Conservation (phyloP, 2,797 vertebrate genomes). For the Parauchenoglanis ngamensis region DNA sequence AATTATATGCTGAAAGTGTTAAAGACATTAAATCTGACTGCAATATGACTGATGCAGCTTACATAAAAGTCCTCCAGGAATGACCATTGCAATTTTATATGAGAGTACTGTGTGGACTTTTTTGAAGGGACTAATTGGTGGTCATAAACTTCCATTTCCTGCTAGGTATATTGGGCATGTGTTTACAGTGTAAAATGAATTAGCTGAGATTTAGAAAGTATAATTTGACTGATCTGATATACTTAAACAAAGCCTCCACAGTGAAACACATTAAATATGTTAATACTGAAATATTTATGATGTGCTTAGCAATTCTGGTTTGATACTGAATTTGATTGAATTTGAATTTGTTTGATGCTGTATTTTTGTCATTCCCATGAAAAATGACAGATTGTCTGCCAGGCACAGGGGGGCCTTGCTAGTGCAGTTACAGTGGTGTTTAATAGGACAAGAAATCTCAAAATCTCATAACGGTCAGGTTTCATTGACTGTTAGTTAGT, state of each 20-base stretch:
- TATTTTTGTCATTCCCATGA: neutral
- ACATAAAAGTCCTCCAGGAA: neutral
- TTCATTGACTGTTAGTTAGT: neutral
- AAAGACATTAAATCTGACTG: neutral
- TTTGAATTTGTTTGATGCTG: neutral
- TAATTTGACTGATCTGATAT: neutral
- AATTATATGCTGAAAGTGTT: neutral
- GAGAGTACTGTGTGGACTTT: neutral
- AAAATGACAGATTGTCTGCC: neutral
- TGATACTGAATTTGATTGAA: too few species aligned
- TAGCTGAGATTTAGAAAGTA: neutral
- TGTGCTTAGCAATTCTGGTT: neutral
- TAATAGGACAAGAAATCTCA: neutral
- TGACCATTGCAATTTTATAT: neutral
- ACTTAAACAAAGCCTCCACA: neutral
- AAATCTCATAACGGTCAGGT: neutral
- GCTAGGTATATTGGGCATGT: neutral
- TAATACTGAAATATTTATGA: neutral
- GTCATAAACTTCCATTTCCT: neutral
- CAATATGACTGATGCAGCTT: neutral
- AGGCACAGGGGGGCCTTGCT: neutral
- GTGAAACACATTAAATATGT: neutral
- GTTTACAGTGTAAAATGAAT: neutral
- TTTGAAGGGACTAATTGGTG: neutral
- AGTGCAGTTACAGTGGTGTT: neutral